Percentiles rank a stretch among this genome's conserved stretches.
These are phyloP conservation scores for Lasioglossum albipes DNA, from an alignment of 1,140 invertebrate genomes.

Conservation along the genomic window DNA sequence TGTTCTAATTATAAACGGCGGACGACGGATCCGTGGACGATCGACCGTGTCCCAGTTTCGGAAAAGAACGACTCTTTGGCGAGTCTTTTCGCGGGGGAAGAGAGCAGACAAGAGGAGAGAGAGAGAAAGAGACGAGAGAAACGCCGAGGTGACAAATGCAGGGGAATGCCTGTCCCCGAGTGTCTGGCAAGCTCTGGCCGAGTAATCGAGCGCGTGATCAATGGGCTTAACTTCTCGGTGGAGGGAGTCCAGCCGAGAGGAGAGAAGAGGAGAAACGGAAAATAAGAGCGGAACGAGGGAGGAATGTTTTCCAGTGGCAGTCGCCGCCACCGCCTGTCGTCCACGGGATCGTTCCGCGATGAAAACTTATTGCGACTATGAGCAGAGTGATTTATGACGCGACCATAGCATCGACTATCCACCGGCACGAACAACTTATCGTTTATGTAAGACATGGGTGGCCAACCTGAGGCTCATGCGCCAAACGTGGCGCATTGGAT, in stretches of 20 bases:
- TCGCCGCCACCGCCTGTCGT: constrained; percentile 20
- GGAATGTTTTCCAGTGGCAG: constrained; percentile 34
- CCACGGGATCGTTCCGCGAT: constrained; percentile 25
- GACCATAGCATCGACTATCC: too few relatives aligned
- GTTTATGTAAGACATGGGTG: too few relatives aligned
- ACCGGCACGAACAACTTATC: background rate
- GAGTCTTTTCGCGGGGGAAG: background rate
- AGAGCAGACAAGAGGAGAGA: background rate
- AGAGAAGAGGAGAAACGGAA: background rate
- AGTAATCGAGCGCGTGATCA: constrained; percentile 64
- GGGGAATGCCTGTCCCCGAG: constrained; percentile 50
- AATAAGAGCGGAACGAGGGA: constrained; percentile 34
- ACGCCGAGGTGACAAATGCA: constrained; percentile 47
- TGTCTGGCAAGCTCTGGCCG: constrained; percentile 43
- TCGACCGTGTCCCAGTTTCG: background rate
- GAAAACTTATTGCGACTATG: background rate
- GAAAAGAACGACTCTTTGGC: background rate
- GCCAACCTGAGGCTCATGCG: too few relatives aligned
- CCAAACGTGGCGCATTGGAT: too few relatives aligned
- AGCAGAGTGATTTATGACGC: background rate
- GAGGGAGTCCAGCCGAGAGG: constrained; percentile 12
- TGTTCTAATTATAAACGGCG: background rate
- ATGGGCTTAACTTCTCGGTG: constrained; percentile 53
- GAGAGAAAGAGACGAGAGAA: background rate
- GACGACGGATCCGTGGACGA: background rate